Base-by-base conservation (phyloP, 2,888 invertebrate species). In the Hartigia nigra region DNA sequence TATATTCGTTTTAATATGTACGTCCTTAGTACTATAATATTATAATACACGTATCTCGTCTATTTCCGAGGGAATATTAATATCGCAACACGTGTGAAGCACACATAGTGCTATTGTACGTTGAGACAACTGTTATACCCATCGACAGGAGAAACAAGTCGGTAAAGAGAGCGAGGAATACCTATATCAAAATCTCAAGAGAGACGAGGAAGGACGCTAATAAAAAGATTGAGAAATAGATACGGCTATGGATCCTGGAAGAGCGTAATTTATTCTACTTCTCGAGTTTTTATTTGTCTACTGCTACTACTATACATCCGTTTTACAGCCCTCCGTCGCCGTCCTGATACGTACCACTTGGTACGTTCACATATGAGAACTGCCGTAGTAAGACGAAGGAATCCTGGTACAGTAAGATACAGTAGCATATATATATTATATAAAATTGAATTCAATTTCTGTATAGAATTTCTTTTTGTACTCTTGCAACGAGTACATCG, bases 291-390 rank as follows among this genome's bases (percentile, higher is more conserved):
- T 72, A 72, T 72, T 34, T 32, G 72, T 72, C 72, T 72, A 55
- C 55, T 55, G 23, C 23, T 81, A 81, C 55, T 55, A 55, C 23
- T 81, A 81, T 81, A 80, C 76, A 82, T 78, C 77, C 82, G 78
- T 81, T 83, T 83, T 81, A 83, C 80, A 80, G 79, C 80, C 80
- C 77, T 80, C 78, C 82, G 83, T 83, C 83, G 82, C 83, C 82
- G 55, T 37, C 55, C 76, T 31, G 31, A 34, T 31, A 39, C 32
- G 72, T 31, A 32, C 36, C 36, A n/a, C 75, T 75, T n/a, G 36
- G 55, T 55, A 55, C 55, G 9, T 23, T 9, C 55, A 14, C 55
- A 23, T 55, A 55, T 55, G 55, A 55, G 23, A 55, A 23, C 55
- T 2, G 55, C 55, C 23, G 23, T 55, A 55, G 23, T 23, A 55